Conservation (phyloP, 2,888 invertebrate genomes). For the Dryadula phaetusa region DNA sequence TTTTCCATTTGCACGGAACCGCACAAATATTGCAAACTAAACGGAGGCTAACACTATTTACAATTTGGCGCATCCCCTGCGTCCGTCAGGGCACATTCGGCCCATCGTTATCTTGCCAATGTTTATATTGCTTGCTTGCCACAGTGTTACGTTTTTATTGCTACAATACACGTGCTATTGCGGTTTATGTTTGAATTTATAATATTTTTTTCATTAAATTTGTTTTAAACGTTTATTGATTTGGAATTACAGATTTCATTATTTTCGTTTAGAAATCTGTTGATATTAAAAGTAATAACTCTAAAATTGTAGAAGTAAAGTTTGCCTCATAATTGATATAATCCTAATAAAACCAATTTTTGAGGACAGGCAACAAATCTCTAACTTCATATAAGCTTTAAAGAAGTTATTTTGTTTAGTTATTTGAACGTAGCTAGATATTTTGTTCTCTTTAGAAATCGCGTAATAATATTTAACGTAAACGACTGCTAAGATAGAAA, state of each 20-base stretch:
- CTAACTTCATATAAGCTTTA: too few relatives aligned
- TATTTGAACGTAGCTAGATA: neutral
- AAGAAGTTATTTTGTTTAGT: too few relatives aligned
- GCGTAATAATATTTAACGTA: slow-evolving; percentile 8
- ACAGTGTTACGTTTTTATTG: slow-evolving; percentile 58
- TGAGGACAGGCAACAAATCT: too few relatives aligned
- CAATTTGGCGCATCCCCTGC: slow-evolving; percentile 68
- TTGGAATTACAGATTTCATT: too few relatives aligned
- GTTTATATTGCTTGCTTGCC: slow-evolving; percentile 69
- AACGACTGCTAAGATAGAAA: slow-evolving; percentile 28
- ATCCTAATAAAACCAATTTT: too few relatives aligned
- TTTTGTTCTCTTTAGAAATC: neutral
- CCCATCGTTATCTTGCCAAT: slow-evolving; percentile 71
- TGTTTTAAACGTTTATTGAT: neutral
- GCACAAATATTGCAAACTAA: slow-evolving; percentile 83
- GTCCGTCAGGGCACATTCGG: slow-evolving; percentile 74
- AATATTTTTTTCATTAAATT: slow-evolving; percentile 8
- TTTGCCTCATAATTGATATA: too few relatives aligned
- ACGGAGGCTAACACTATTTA: slow-evolving; percentile 79
- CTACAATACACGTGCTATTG: slow-evolving; percentile 49
- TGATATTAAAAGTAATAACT: too few relatives aligned
- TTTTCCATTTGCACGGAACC: slow-evolving; percentile 81
- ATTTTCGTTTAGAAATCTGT: too few relatives aligned
- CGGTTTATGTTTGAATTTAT: slow-evolving; percentile 40
- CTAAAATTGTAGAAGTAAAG: too few relatives aligned